A percentile compares a stretch with the other conserved stretches of the same genome.
Conservation (phyloP, 2,888 invertebrate genomes). For the Erpobdella octoculata region DNA sequence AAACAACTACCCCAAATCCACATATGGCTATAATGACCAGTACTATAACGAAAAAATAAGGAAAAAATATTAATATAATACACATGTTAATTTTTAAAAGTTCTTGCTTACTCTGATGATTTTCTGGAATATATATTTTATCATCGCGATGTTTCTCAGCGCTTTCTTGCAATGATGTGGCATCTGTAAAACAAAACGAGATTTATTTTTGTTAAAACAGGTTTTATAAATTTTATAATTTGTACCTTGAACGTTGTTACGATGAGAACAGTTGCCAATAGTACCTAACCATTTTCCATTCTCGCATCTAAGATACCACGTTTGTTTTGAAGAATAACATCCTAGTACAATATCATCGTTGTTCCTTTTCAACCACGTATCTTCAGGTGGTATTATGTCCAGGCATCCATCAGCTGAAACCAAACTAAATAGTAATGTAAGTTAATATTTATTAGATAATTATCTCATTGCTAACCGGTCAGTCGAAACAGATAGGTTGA, state of each 20-base stretch:
- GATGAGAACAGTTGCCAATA: slow-evolving; percentile 29
- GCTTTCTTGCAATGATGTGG: too few species aligned
- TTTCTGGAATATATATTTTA: too few species aligned
- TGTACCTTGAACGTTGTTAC: too few species aligned
- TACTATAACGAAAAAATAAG: too few species aligned
- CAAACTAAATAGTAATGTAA: background rate
- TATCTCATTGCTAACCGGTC: background rate
- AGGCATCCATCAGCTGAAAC: slow-evolving; percentile 7
- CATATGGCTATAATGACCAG: slow-evolving; percentile 13
- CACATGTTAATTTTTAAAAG: too few species aligned
- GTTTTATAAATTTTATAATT: too few species aligned
- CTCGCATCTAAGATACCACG: slow-evolving; percentile 32
- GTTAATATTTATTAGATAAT: background rate
- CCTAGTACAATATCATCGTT: slow-evolving; percentile 28
- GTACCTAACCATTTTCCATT: slow-evolving; percentile 30
- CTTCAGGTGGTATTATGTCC: slow-evolving; percentile 20
- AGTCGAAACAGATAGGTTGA: too few species aligned
- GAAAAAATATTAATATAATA: too few species aligned
- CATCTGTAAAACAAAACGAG: too few species aligned
- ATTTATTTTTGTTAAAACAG: too few species aligned
- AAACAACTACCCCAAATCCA: slow-evolving; percentile 12
- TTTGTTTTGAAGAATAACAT: slow-evolving; percentile 26
- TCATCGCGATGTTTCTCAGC: too few species aligned
- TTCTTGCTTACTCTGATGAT: too few species aligned
- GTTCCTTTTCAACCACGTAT: slow-evolving; percentile 20